Conservation (phyloP, 2,888 invertebrate species). For the Trisateles emortualis region DNA sequence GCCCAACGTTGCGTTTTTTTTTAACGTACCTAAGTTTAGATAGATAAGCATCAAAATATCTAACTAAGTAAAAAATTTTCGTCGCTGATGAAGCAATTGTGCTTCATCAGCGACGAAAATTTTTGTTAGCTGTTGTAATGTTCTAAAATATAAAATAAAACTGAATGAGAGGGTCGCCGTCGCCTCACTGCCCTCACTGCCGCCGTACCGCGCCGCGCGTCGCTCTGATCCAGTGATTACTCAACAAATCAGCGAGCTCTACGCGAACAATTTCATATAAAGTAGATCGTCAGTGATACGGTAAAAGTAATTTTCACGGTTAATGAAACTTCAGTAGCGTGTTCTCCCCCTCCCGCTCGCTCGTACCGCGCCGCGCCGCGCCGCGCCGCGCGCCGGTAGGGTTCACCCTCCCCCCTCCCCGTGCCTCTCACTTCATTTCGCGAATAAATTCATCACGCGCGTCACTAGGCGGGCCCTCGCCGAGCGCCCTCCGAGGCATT, state of each 20-base stretch:
- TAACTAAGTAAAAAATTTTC: too few relatives aligned
- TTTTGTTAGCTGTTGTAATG: not conserved
- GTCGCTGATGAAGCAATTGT: too few relatives aligned
- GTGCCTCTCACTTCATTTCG: slow-evolving; percentile 66
- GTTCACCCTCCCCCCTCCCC: too few relatives aligned
- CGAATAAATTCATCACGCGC: slow-evolving; percentile 70
- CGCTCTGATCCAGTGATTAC: slow-evolving; percentile 21
- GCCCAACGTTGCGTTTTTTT: too few relatives aligned
- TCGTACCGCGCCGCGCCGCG: too few relatives aligned
- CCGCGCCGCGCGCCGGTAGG: too few relatives aligned
- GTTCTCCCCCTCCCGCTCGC: not conserved
- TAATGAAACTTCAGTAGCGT: slow-evolving; percentile 58
- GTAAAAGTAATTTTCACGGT: slow-evolving; percentile 62
- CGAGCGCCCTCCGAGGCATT: slow-evolving; percentile 1
- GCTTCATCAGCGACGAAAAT: too few relatives aligned
- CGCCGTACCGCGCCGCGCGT: not conserved
- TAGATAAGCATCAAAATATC: too few relatives aligned
- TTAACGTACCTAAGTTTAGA: too few relatives aligned
- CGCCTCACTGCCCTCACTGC: too few relatives aligned
- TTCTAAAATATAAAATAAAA: not conserved
- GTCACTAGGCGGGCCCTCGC: slow-evolving; percentile 16
- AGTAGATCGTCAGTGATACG: slow-evolving; percentile 45
- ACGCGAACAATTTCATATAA: slow-evolving; percentile 47
- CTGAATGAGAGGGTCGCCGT: not conserved
- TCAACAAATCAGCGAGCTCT: slow-evolving; percentile 38